A percentile compares a stretch with the other conserved stretches of the same genome.
Evolutionary conservation across 2,113 vertebrate genomes (phyloP).

Genomic region (Piprites chloris): DNA sequence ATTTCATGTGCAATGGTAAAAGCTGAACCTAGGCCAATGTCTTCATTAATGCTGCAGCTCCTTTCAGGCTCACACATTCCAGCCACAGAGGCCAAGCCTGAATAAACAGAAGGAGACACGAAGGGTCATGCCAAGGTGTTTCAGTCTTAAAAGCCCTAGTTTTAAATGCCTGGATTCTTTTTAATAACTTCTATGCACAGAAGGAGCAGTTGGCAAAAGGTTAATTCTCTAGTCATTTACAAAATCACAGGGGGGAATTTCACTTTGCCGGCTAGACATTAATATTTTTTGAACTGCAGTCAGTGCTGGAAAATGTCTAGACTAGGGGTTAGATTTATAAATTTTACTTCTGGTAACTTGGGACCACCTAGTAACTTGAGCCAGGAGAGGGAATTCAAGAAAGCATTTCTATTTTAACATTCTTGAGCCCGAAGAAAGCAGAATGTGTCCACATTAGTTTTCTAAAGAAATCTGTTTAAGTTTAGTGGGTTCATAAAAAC

Average conservation of each 20-base stretch:
- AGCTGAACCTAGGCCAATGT: slow-evolving; percentile 97
- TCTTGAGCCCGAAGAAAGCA: slow-evolving; percentile 79
- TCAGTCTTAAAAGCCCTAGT: slow-evolving; percentile 77
- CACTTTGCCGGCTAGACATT: slow-evolving; percentile 84
- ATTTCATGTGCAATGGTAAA: slow-evolving; percentile 99
- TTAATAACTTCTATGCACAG: slow-evolving; percentile 80
- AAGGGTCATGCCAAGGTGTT: slow-evolving; percentile 85
- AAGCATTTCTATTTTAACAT: slow-evolving; percentile 87
- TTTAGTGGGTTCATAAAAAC: slow-evolving; percentile 83
- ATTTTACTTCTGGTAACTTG: slow-evolving; percentile 92
- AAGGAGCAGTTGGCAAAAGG: slow-evolving; percentile 82
- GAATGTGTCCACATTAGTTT: slow-evolving; percentile 81
- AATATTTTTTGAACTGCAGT: slow-evolving; percentile 85
- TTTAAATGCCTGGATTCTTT: slow-evolving; percentile 84
- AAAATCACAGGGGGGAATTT: slow-evolving; percentile 84
- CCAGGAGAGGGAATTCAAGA: slow-evolving; percentile 87
- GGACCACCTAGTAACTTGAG: slow-evolving; percentile 87
- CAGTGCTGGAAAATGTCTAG: slow-evolving; percentile 92
- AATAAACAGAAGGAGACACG: slow-evolving; percentile 84
- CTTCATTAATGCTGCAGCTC: slow-evolving; percentile 99
- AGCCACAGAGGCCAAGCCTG: slow-evolving; percentile 97
- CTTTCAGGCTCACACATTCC: slow-evolving; percentile 99
- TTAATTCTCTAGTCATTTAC: slow-evolving; percentile 84
- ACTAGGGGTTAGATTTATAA: slow-evolving; percentile 91
- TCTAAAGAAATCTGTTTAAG: slow-evolving; percentile 82